phyloP scores from a whole-genome alignment of 2,888 invertebrate species.

The Pandemis heparana region DNA sequence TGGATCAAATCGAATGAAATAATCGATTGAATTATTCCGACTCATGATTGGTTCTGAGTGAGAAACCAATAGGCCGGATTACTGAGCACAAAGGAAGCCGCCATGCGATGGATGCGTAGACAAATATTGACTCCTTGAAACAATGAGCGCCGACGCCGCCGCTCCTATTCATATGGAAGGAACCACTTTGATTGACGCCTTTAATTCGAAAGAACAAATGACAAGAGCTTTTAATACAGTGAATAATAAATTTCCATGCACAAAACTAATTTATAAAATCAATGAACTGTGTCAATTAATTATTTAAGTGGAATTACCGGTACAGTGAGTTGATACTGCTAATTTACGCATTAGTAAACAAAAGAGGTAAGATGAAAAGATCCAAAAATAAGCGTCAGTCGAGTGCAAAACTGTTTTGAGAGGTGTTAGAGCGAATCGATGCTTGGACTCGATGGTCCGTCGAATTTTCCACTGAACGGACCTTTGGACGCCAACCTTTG shows the following conservation, averaged over 20 bases:
- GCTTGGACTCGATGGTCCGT: conserved; percentile 80
- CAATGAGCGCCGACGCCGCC: conserved; percentile 62
- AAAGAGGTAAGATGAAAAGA: conserved; percentile 81
- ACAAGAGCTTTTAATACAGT: conserved; percentile 37
- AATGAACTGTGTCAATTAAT: conserved; percentile 4
- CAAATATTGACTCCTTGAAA: conserved; percentile 86
- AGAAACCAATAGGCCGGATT: conserved; percentile 78
- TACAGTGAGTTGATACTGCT: conserved; percentile 50
- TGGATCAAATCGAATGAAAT: conserved; percentile 70
- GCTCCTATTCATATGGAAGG: conserved; percentile 61
- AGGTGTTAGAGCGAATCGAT: conserved; percentile 82
- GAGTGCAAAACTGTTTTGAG: conserved; percentile 82
- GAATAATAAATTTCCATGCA: background rate
- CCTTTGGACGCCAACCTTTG: conserved; percentile 78
- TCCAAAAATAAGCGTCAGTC: conserved; percentile 81
- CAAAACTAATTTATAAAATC: background rate
- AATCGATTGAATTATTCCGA: conserved; percentile 83
- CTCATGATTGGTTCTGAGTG: conserved; percentile 76
- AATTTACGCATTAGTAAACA: conserved; percentile 74
- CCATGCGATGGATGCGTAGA: conserved; percentile 70
- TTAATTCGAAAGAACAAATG: conserved; percentile 50
- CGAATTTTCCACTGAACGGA: conserved; percentile 84
- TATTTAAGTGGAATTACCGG: conserved; percentile 25
- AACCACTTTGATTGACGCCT: conserved; percentile 69
- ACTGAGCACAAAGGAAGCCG: conserved; percentile 71